Percentiles rank a stretch among this genome's conserved stretches.
Evolutionary conservation across 2,113 vertebrate species (phyloP).

Genomic region (Pelmatolapia mariae): DNA sequence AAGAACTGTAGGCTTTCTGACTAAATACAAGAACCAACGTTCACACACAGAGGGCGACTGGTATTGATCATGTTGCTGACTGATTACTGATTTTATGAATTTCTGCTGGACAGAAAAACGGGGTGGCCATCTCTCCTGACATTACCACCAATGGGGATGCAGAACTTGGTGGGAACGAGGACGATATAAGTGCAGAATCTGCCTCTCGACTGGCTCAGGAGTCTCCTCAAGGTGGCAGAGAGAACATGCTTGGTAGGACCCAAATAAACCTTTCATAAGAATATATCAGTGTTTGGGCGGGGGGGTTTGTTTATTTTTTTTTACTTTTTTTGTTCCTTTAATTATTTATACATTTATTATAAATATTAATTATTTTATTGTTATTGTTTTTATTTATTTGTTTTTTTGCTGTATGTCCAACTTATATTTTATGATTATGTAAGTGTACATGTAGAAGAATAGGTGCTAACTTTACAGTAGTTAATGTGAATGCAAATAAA

Average conservation of each 20-base stretch:
- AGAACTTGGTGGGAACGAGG: conserved; percentile 12
- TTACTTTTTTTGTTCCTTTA: not conserved
- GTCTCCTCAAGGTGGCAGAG: conserved; percentile 45
- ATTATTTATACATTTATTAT: not conserved
- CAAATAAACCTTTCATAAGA: not conserved
- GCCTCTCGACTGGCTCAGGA: conserved; percentile 53
- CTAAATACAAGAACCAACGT: not conserved
- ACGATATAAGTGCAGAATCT: conserved; percentile 49
- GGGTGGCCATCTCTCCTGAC: conserved; percentile 74
- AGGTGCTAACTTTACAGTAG: not conserved
- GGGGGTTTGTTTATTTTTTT: not conserved
- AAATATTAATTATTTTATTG: not conserved
- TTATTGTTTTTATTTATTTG: not conserved
- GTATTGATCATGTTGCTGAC: not conserved
- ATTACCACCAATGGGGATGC: conserved; percentile 75
- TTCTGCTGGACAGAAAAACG: conserved; percentile 75
- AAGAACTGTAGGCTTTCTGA: not conserved
- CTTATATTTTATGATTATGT: not conserved
- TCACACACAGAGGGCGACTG: not conserved
- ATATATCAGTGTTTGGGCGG: not conserved
- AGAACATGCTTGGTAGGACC: conserved; percentile 76
- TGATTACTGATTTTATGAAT: not conserved
- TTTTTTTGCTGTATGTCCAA: rapidly evolving
- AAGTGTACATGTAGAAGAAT: not conserved
- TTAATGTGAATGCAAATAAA: not conserved